A percentile compares a stretch with the other conserved stretches of the same genome.
Conservation (phyloP, 2,113 vertebrate species). For the Machaerirhynchus nigripectus region DNA sequence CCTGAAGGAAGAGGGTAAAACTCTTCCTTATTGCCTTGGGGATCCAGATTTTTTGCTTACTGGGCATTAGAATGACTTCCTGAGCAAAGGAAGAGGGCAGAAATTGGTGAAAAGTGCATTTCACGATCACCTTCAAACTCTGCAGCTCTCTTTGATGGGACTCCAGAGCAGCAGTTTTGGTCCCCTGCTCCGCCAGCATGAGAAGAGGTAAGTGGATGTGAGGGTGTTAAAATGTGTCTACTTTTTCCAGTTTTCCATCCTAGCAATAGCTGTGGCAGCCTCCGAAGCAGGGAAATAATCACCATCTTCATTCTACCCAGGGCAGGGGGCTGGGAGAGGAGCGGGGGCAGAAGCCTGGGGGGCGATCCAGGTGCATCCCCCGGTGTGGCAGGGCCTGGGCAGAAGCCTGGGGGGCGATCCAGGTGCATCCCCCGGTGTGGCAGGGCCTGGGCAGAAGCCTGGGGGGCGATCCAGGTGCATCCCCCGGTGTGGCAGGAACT, state of each 20-base stretch:
- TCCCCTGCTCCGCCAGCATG: accelerated
- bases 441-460: not conserved
- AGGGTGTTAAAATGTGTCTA: not conserved
- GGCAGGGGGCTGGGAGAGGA: not conserved
- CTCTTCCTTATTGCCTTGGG: not conserved
- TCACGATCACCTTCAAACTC: not conserved
- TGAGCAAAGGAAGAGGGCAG: not conserved
- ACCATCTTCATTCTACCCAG: not conserved
- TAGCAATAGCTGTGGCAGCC: not conserved
- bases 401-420: not conserved
- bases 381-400: not conserved
- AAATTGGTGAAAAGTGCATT: not conserved
- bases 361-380: too few relatives aligned
- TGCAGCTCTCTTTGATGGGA: not conserved
- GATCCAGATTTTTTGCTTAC: not conserved
- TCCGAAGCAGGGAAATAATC: not conserved
- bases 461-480: not conserved
- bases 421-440: not conserved
- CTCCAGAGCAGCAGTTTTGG: not conserved
- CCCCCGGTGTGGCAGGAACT: not conserved
- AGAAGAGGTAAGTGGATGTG: not conserved
- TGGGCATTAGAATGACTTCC: not conserved
- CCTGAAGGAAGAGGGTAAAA: not conserved
- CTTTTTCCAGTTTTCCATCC: not conserved
- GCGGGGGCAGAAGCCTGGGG: not conserved